A percentile compares a stretch with the other conserved stretches of the same genome.
phyloP scores from a whole-genome alignment of 2,888 invertebrate genomes.

The Pimpla rufipes region DNA sequence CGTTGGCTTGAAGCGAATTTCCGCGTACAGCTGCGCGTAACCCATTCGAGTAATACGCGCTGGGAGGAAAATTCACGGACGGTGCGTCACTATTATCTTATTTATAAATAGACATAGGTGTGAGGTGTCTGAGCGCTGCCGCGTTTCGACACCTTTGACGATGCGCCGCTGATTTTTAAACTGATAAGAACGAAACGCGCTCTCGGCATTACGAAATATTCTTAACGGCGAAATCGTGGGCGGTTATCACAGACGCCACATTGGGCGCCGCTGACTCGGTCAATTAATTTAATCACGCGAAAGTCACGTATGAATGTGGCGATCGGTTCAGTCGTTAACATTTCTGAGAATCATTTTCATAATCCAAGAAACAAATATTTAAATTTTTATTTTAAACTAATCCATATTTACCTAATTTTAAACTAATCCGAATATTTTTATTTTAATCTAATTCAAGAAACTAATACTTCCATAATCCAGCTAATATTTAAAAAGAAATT shows the following conservation, averaged over 20 bases:
- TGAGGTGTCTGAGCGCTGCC: background rate
- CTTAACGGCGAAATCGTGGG: background rate
- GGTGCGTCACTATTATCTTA: slow-evolving; percentile 10
- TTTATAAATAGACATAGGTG: background rate
- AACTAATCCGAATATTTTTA: too few relatives aligned
- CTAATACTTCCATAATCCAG: too few relatives aligned
- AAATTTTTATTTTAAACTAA: too few relatives aligned
- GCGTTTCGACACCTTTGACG: background rate
- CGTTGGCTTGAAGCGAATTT: background rate
- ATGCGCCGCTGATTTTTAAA: background rate
- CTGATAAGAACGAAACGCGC: background rate
- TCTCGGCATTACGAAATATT: background rate
- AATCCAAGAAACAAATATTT: too few relatives aligned
- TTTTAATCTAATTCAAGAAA: too few relatives aligned
- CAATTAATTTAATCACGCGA: slow-evolving; percentile 58
- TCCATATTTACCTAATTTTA: too few relatives aligned
- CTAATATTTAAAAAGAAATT: too few relatives aligned
- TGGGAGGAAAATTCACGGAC: background rate
- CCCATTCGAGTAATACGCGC: background rate
- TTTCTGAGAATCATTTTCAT: too few relatives aligned
- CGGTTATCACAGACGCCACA: background rate
- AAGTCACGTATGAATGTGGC: background rate
- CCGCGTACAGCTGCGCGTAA: background rate
- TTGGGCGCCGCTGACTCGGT: slow-evolving; percentile 38
- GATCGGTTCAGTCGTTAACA: background rate